Base-by-base conservation (phyloP, 2,888 invertebrate genomes). In the Drosophila anomelani region DNA sequence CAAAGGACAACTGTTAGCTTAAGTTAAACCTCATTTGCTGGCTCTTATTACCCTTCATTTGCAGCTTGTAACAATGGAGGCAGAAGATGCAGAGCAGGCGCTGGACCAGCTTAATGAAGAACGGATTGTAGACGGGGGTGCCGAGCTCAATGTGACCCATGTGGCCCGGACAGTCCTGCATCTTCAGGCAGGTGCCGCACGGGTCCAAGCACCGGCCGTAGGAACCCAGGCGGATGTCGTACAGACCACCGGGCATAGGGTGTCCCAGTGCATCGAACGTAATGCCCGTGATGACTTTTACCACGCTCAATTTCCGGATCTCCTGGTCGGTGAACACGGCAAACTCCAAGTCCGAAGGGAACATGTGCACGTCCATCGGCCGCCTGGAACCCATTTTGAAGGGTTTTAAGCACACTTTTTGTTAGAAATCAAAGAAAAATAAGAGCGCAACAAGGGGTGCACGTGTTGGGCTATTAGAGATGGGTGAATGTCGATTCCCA, bases 101-200 rank as follows among this genome's bases (percentile, higher is more conserved):
- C 62, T 94, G 94, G 20, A 98, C 93, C 36, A 95, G 94, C 88
- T 95, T 95, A 75, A 96, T 95, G 88, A 98, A 97, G 53, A 99
- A 90, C 0, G 99, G 99, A 93, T 99, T 99, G 66, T 97, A 95
- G 0, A 98, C 96, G 0, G 97, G 95, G 13, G 98, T 93, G 0
- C 97, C 97, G 1, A 99, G 93, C 78, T 96, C 96, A 75, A 99
- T 98, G 90, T 98, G 97, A 0, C 99, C 99, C 92, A 98, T 96
- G 93, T 99, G 99, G 0, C 99, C 99, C 0, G 96, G 95, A 90
- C 99, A 99, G 75, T 94, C 93, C 9, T 94, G 90, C 49, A 94
- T 91, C 20, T 94, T 94, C 12, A 94, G 94, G 90, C 99, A 99
- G 9, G 98, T 98, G 5, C 93, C 93, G 91, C 99, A 99, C 0